Evolutionary conservation across 2,888 invertebrate species (phyloP), one percentile per base, ranked within the genome.

Genomic region (Fabriciana adippe): DNA sequence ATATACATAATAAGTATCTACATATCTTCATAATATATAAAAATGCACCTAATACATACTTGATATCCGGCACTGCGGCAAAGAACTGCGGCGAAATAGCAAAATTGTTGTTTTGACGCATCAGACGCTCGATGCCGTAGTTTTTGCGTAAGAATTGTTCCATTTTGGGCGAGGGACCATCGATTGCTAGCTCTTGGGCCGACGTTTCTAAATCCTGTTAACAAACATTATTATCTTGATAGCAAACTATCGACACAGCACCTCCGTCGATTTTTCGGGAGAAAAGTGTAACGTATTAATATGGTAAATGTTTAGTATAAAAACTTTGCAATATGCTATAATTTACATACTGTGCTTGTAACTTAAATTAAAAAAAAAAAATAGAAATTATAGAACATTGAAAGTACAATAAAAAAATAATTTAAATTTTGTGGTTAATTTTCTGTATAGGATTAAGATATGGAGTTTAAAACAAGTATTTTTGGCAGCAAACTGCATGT

Each of bases 81-180:
- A 91, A 90, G 81, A 90, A 90, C 0, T 71, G 67, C 0, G 85
- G 79, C 3, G 86, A 71, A 1, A 89, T 78, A 0, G 88, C 88
- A 55, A 91, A 92, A 75, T 91, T 91, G 75, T 91, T 91, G 68
- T 88, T 90, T 65, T 92, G 92, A 0, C 94, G 88, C 14, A 86
- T 31, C 31, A 93, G 83, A 3, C 77, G 77, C 16, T 83, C 78
- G 35, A 93, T 71, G 18, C 94, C 93, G 85, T 98, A 99, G 85
- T 98, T 96, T 83, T 97, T 97, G 53, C 93, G 92, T 21, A 99
- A 90, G 87, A 99, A 99, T 47, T 94, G 94, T 74, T 97, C 92
- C 79, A 99, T 96, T 85, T 98, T 98, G 60, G 95, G 94, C 0
- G 99, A 99, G 0, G 99, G 99, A 53, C 97, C 94, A 87, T 99